Evolutionary conservation across 1,140 invertebrate species (phyloP).

Genomic region (Mactra quadrangularis): DNA sequence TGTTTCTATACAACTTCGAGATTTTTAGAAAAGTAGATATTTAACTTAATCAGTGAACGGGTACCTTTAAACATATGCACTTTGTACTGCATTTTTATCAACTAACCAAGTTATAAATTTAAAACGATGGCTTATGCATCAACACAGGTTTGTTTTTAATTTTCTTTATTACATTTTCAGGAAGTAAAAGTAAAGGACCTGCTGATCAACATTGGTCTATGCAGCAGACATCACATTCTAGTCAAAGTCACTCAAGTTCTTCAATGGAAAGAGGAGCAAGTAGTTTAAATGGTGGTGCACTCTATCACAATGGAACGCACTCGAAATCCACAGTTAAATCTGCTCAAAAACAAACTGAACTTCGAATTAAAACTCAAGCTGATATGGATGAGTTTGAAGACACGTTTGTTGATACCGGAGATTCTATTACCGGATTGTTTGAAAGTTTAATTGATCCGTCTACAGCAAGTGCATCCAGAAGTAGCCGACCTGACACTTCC

Average conservation of each 20-base stretch:
- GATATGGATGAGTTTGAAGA: neutral
- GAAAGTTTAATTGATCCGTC: slow-evolving; percentile 40
- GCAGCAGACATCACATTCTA: neutral
- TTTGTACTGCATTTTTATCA: too few relatives aligned
- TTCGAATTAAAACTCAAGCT: too few relatives aligned
- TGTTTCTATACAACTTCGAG: too few relatives aligned
- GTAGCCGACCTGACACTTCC: slow-evolving; percentile 24
- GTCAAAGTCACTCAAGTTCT: neutral
- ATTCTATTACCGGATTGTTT: slow-evolving; percentile 50
- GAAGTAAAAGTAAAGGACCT: neutral
- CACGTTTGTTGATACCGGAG: neutral
- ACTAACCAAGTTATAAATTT: too few relatives aligned
- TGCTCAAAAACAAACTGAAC: too few relatives aligned
- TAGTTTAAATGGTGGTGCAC: neutral
- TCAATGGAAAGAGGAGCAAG: slow-evolving; percentile 2
- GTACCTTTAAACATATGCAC: too few relatives aligned
- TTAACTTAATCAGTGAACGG: too few relatives aligned
- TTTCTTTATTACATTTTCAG: too few relatives aligned
- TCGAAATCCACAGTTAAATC: neutral
- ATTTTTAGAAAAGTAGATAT: too few relatives aligned
- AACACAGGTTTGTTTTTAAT: too few relatives aligned
- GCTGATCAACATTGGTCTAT: neutral
- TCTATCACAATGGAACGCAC: too few relatives aligned
- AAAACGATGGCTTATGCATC: too few relatives aligned
- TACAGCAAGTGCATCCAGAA: neutral